phyloP scores from a whole-genome alignment of 2,888 invertebrate species.

The Mesopsocus fuscifrons region DNA sequence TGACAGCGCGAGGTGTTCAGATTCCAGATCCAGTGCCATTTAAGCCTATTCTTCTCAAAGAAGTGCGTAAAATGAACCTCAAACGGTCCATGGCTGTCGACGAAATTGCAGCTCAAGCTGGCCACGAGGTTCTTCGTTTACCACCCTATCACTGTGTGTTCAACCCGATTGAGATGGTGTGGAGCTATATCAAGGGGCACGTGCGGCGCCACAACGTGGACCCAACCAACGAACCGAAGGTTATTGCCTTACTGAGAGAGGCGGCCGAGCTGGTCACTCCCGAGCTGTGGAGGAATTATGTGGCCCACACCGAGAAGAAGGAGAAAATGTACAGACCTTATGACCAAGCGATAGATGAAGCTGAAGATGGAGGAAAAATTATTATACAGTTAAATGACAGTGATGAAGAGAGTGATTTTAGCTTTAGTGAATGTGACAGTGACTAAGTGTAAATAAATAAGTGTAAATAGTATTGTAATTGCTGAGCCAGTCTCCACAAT shows the following conservation, averaged over 20 bases:
- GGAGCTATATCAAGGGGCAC: slow-evolving; percentile 11
- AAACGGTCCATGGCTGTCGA: too few relatives aligned
- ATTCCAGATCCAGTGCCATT: not conserved
- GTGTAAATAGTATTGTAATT: too few relatives aligned
- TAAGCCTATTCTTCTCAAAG: not conserved
- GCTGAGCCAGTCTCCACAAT: too few relatives aligned
- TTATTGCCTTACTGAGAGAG: not conserved
- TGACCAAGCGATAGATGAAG: slow-evolving; percentile 1
- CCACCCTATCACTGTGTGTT: slow-evolving; percentile 12
- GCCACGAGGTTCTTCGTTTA: slow-evolving; percentile 7
- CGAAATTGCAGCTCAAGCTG: not conserved
- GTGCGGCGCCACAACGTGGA: slow-evolving; percentile 10
- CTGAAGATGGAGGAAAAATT: too few relatives aligned
- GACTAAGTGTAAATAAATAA: too few relatives aligned
- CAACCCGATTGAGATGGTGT: slow-evolving; percentile 14
- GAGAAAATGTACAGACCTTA: not conserved
- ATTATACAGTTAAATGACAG: too few relatives aligned
- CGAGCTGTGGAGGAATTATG: not conserved
- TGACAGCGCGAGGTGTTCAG: not conserved
- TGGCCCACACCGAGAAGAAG: not conserved
- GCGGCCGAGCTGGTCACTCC: not conserved
- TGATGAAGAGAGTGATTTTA: too few relatives aligned
- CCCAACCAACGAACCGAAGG: not conserved
- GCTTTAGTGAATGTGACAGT: too few relatives aligned
- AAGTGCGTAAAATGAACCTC: too few relatives aligned